Conservation (phyloP, 2,797 vertebrate genomes). For the Hypotaenidia philippensis region DNA sequence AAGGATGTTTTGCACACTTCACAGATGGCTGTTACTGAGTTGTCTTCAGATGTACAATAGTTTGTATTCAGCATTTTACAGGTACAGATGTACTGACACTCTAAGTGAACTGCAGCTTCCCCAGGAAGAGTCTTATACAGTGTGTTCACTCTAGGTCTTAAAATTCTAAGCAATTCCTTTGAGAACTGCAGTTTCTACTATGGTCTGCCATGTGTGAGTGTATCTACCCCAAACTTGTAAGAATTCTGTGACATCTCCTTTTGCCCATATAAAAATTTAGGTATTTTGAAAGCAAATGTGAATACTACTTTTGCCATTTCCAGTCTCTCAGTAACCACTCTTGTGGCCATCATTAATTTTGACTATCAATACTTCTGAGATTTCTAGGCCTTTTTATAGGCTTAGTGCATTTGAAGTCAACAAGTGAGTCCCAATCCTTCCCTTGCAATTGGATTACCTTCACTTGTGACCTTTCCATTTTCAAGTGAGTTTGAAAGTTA, state of each 20-base stretch:
- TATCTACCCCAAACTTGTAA: not conserved
- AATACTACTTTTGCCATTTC: not conserved
- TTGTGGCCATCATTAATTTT: not conserved
- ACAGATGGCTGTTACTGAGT: not conserved
- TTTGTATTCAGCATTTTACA: not conserved
- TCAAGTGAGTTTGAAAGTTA: not conserved
- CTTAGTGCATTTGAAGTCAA: not conserved
- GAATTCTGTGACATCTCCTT: not conserved
- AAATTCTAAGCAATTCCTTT: not conserved
- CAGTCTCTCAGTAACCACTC: not conserved
- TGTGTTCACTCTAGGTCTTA: not conserved
- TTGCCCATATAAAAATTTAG: not conserved
- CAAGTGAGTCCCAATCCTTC: not conserved
- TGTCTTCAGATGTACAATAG: not conserved
- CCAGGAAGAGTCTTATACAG: not conserved
- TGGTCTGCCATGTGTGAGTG: not conserved
- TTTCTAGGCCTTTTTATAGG: not conserved
- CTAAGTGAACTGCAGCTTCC: not conserved
- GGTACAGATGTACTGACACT: not conserved
- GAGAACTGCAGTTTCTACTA: not conserved
- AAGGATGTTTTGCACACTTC: not conserved
- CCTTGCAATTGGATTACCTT: constrained; percentile 15
- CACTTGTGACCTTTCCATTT: constrained; percentile 10
- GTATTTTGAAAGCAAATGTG: not conserved
- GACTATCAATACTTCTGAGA: not conserved